Evolutionary conservation across 2,888 invertebrate species (phyloP), one percentile per base, ranked within the genome.

Genomic region (Thymelicus sylvestris): DNA sequence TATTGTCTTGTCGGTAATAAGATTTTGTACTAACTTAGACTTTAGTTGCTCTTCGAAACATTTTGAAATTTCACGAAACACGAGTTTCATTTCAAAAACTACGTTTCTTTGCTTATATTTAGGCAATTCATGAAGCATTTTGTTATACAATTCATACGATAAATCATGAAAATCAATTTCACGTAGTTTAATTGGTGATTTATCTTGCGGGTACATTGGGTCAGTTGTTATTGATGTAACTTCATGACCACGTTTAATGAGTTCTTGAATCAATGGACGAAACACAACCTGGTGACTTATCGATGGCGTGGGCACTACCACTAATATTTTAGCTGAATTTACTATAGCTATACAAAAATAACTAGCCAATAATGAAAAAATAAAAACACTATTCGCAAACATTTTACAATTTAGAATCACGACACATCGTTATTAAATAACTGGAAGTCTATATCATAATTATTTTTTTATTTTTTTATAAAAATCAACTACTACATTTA

Each of bases 201-300:
- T 6, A 8, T 10, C 61, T 44, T 0, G 15, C 0, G n/a, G 15
- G 13, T 61, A 61, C 0, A 44, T 7, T 41, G 61, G 61, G 15
- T 61, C 61, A 39, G 61, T 15, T 38, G 61, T 61, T 19, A 61
- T 8, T 7, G 19, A 39, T 41, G 41, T 61, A 15, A 61, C 61
- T 61, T 61, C 41, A 61, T 61, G 61, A 44, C 1, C 41, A 61
- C n/a, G 38, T 1, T 57, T 57, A 38, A 57, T 6, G 1, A 38
- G 38, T 57, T 38, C 57, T 57, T 57, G 31, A 13, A 57, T 7
- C 31, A 57, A 57, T 6, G 57, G 57, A 31, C 57, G 57, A 38
- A 57, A 57, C 8, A 38, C 13, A 2, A 85, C 7, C 78, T 66
- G 24, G 41, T 48, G 48, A 48, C 48, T 48, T 13, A 48, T 48